Evolutionary conservation across 2,888 invertebrate species (phyloP), one percentile per base, ranked within the genome.

Genomic region (Agriopis marginaria): DNA sequence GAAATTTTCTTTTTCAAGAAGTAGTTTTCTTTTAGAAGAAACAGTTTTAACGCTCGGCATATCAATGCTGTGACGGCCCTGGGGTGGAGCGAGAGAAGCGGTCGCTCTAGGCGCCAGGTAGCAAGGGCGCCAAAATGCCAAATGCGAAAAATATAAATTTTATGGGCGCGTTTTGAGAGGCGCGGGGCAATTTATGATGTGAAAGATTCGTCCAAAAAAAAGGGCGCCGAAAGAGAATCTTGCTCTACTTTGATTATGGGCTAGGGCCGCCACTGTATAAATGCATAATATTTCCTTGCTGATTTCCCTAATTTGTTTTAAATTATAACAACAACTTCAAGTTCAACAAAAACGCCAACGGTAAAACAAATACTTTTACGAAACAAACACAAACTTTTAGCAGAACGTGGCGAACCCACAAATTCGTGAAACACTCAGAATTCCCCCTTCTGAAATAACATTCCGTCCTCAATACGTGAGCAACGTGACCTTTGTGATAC

Each of bases 401-500:
- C 44, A 62, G 62, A 62, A 59, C 59, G 65, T 66, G 66, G 66
- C 60, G 53, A 51, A 51, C 54, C 17, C 53, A 49, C 61, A 54
- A 66, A 67, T 50, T 62, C 45, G 45, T 42, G 61, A 62, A 67
- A 62, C 61, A 62, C 40, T 61, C 42, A 47, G 49, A 54, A 49
- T 49, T 61, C 51, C 45, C 50, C 60, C 56, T 61, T 65, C 17
- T 56, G 47, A 56, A 65, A 69, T 62, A 65, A 61, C 64, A 69
- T 64, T 51, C 65, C 61, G 60, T 17, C 65, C 61, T 64, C 60
- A 60, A 70, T 63, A 72, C 60, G 63, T 62, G 64, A 73, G 68
- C 62, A 56, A 51, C 55, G 58, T 56, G 59, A 63, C 66, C 68
- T 71, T 67, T 70, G 66, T 70, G 66, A 55, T 66, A 42, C 70